Evolutionary conservation across 1,140 invertebrate species (phyloP), one percentile per base, ranked within the genome.

Genomic region (Drosophila arizonae): DNA sequence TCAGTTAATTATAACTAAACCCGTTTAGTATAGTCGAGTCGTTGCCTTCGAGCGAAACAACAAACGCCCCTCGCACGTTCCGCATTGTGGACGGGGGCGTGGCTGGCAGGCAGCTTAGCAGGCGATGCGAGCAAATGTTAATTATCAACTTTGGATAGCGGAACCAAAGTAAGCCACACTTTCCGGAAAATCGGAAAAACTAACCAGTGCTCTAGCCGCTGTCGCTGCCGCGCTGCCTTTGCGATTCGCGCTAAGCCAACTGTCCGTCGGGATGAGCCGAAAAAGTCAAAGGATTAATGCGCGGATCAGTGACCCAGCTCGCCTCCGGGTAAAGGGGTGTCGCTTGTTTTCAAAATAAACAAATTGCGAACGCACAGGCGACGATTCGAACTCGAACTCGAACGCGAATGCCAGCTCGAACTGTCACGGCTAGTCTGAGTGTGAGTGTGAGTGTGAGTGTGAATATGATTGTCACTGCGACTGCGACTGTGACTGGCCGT

Each of bases 91-190:
- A 63, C 48, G 45, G 66, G 66, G 70, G 64, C 52, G 67, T 74
- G 67, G 60, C 72, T 30, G 21, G 15, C 46, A 51, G 21, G 30
- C 54, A 64, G 72, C 67, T 54, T 75, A 70, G 61, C 55, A 48
- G 51, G 54, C 72, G 72, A 71, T 66, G 73, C 61, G 36, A 33
- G 73, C 54, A 79, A 77, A 84, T 79, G 72, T 88, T 88, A 87
- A 87, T 87, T 87, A 79, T 73, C 84, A 79, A 79, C 56, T 72
- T 79, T 87, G 69, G 76, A 56, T 48, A 79, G 82, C 82, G 82
- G 84, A 87, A 87, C 82, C 84, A 87, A 87, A 88, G 76, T 82
- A 87, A 87, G 82, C 84, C 82, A 82, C 84, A 84, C 84, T 88
- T 87, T 88, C 84, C 84, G 79, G 84, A 87, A 87, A 76, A 72